Conservation (phyloP, 2,888 invertebrate genomes). For the Operophtera brumata region DNA sequence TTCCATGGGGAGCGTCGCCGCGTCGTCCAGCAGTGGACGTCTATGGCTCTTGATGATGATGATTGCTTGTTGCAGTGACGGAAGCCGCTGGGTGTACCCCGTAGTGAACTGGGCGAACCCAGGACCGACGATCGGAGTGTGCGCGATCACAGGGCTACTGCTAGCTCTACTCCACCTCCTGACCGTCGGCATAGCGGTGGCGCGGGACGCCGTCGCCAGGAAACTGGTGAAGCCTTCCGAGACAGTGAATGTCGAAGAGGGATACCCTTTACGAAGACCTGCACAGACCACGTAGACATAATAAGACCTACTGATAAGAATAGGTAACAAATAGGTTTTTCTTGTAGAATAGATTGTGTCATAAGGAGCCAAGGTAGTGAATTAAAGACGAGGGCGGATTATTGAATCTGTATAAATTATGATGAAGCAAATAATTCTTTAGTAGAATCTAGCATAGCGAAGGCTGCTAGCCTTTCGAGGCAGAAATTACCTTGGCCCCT, state of each 20-base stretch:
- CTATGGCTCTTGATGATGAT: too few species aligned
- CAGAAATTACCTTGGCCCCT: too few species aligned
- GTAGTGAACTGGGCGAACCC: conserved; percentile 88
- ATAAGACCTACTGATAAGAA: background rate
- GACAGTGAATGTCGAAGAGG: conserved; percentile 46
- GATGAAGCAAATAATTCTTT: too few species aligned
- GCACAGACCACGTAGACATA: conserved; percentile 9
- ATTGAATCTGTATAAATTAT: too few species aligned
- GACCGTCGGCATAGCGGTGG: conserved; percentile 77
- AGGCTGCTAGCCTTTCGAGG: too few species aligned
- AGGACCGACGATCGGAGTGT: conserved; percentile 80
- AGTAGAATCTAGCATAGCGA: too few species aligned
- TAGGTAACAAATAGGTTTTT: too few species aligned
- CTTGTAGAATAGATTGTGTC: too few species aligned
- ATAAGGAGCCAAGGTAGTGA: too few species aligned
- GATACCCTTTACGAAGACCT: conserved; percentile 45
- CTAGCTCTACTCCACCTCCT: conserved; percentile 82
- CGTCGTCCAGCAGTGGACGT: too few species aligned
- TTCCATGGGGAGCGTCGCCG: too few species aligned
- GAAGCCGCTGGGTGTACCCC: conserved; percentile 86
- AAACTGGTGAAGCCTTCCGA: conserved; percentile 44
- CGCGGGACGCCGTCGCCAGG: conserved; percentile 59
- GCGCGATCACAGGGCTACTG: conserved; percentile 82
- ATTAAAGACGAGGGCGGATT: too few species aligned
- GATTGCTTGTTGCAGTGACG: conserved; percentile 70